A percentile compares a stretch with the other conserved stretches of the same genome.
Conservation (phyloP, 2,888 invertebrate species). For the Dermolepida albohirtum region DNA sequence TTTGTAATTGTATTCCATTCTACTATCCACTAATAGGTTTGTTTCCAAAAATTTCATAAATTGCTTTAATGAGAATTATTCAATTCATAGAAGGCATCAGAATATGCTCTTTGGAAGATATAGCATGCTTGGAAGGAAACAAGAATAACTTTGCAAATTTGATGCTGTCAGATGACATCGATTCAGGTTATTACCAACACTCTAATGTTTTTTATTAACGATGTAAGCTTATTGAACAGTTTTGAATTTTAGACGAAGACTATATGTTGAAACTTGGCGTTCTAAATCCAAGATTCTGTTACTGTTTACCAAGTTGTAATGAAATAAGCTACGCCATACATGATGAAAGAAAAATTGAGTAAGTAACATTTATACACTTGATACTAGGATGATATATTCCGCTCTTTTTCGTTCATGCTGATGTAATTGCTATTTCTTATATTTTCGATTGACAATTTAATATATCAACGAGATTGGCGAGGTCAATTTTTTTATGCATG, state of each 20-base stretch:
- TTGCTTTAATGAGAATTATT: neutral
- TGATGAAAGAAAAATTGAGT: slow-evolving; percentile 17
- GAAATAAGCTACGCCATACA: slow-evolving; percentile 21
- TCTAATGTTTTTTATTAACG: neutral
- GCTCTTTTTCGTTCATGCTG: too few relatives aligned
- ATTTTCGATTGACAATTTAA: too few relatives aligned
- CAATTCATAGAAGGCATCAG: slow-evolving; percentile 9
- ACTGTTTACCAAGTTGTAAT: slow-evolving; percentile 36
- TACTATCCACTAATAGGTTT: slow-evolving; percentile 34
- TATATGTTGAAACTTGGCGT: slow-evolving; percentile 18
- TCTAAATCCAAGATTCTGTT: slow-evolving; percentile 14
- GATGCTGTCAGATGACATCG: slow-evolving; percentile 29
- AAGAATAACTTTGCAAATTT: slow-evolving; percentile 21
- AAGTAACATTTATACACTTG: too few relatives aligned
- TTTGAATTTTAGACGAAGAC: slow-evolving; percentile 22
- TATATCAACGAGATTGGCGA: too few relatives aligned
- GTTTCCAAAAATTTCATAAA: neutral
- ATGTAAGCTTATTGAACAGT: neutral
- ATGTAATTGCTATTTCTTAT: too few relatives aligned
- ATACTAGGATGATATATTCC: too few relatives aligned
- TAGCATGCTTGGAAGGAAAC: slow-evolving; percentile 17
- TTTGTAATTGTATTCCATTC: slow-evolving; percentile 37
- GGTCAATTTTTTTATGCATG: too few relatives aligned
- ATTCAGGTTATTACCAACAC: slow-evolving; percentile 19
- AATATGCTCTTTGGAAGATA: slow-evolving; percentile 22